These are phyloP conservation scores for Eospalax fontanierii DNA, from an alignment of 2,797 vertebrate species.

Conservation along the genomic window DNA sequence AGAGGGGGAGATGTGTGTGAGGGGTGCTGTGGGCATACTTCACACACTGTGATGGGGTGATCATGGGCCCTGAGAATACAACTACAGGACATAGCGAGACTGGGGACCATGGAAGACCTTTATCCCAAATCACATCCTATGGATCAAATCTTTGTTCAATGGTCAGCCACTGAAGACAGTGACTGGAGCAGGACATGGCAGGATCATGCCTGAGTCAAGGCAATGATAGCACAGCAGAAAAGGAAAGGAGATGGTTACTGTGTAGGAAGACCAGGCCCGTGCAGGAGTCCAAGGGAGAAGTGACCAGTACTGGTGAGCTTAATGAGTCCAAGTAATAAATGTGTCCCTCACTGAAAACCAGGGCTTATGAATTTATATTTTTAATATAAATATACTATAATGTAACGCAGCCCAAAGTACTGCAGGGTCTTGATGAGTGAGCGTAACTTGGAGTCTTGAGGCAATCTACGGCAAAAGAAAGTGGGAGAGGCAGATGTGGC, in stretches of 20 bases:
- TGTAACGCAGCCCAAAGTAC: background rate
- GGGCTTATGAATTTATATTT: background rate
- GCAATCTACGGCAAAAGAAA: background rate
- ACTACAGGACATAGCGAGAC: background rate
- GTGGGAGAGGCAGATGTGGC: background rate
- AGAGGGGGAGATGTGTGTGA: background rate
- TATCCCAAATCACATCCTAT: background rate
- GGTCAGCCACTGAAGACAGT: background rate
- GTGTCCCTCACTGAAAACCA: background rate
- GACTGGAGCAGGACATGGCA: background rate
- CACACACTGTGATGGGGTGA: background rate
- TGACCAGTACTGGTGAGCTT: background rate
- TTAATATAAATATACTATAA: background rate
- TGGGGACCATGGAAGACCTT: background rate
- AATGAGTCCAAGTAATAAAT: background rate
- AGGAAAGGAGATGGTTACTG: rapidly evolving
- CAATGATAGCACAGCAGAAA: background rate
- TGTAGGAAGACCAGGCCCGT: background rate
- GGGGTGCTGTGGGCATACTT: rapidly evolving
- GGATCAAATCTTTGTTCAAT: background rate
- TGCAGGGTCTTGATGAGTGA: background rate
- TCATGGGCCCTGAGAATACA: background rate
- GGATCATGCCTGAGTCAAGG: background rate
- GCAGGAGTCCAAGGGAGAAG: background rate
- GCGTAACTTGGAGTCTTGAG: background rate